These are phyloP conservation scores for Grantiella picta DNA, from an alignment of 2,113 vertebrate genomes.

Conservation along the genomic window DNA sequence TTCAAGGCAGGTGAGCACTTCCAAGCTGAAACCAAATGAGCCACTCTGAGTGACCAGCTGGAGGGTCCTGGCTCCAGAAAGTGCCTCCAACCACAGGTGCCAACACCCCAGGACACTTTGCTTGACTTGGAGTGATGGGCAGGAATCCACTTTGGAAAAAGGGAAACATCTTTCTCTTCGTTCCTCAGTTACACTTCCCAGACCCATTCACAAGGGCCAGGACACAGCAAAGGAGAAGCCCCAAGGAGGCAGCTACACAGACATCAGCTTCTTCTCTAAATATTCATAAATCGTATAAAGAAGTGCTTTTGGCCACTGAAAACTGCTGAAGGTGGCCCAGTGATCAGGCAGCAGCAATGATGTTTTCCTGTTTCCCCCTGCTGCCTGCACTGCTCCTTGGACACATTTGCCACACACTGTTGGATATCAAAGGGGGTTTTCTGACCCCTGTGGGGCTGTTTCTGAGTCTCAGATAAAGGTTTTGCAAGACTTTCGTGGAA, in stretches of 20 bases:
- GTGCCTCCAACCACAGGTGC: accelerated
- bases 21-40: neutral
- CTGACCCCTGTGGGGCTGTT: neutral
- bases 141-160: neutral
- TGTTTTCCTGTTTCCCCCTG: neutral
- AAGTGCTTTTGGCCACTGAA: neutral
- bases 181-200: neutral
- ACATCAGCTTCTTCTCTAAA: neutral
- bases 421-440: neutral
- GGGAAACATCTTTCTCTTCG: neutral
- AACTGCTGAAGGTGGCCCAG: neutral
- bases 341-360: neutral
- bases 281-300: neutral
- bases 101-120: neutral
- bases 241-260: neutral
- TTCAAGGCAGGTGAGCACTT: neutral
- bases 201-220: neutral
- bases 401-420: accelerated
- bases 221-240: neutral
- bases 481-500: neutral
- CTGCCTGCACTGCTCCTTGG: neutral
- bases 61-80: neutral
- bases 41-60: neutral
- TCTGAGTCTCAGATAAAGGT: neutral
- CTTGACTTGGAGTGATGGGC: neutral